Conservation (phyloP, 2,888 invertebrate species). For the Amphipyra tragopoginis region DNA sequence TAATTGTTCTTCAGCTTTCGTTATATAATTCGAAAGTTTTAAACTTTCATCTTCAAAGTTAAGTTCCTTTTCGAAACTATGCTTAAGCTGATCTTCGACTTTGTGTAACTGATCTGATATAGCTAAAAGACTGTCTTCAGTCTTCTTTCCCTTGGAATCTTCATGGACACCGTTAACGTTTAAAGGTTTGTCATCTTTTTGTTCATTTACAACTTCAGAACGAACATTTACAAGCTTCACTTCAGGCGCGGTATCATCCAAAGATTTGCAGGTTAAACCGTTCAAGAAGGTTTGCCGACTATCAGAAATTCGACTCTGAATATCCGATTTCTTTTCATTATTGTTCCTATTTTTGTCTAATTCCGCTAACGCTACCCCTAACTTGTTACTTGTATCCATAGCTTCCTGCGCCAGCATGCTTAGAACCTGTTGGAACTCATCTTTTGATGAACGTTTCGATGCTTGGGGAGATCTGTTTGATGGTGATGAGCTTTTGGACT, state of each 20-base stretch:
- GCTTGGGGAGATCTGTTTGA: slow-evolving; percentile 89
- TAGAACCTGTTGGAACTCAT: slow-evolving; percentile 92
- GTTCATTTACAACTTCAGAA: slow-evolving; percentile 66
- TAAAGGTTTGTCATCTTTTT: slow-evolving; percentile 51
- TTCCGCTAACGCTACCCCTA: slow-evolving; percentile 92
- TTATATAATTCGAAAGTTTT: slow-evolving; percentile 71
- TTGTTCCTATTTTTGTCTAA: slow-evolving; percentile 86
- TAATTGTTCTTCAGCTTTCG: slow-evolving; percentile 69
- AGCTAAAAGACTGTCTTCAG: slow-evolving; percentile 86
- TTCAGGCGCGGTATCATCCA: slow-evolving; percentile 69
- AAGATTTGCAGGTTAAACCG: slow-evolving; percentile 79
- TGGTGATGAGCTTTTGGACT: slow-evolving; percentile 89
- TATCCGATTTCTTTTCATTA: slow-evolving; percentile 79
- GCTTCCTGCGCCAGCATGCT: slow-evolving; percentile 94
- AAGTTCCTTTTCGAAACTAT: slow-evolving; percentile 85
- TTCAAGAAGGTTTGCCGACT: slow-evolving; percentile 86
- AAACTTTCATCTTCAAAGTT: slow-evolving; percentile 79
- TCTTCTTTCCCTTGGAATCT: slow-evolving; percentile 80
- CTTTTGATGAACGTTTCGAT: slow-evolving; percentile 84
- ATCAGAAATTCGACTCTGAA: slow-evolving; percentile 87
- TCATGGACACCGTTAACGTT: slow-evolving; percentile 35
- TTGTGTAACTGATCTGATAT: slow-evolving; percentile 86
- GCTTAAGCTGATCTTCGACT: slow-evolving; percentile 86
- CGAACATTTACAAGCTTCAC: slow-evolving; percentile 72
- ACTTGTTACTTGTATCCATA: slow-evolving; percentile 92